phyloP scores from a whole-genome alignment of 2,888 invertebrate genomes.

The Catocala fraxini region DNA sequence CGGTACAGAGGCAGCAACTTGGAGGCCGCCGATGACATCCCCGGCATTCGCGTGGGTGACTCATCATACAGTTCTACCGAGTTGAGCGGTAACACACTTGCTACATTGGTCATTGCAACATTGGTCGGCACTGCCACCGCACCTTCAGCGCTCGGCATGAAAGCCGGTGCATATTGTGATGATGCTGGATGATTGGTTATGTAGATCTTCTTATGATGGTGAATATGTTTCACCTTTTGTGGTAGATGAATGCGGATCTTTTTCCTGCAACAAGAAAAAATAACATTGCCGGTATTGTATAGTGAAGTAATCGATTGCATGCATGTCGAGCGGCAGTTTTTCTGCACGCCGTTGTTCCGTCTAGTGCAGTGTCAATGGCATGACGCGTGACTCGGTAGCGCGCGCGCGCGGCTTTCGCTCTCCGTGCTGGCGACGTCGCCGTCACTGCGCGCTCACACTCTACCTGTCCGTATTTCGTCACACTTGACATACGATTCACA shows the following conservation, averaged over 20 bases:
- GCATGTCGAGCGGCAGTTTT: slow-evolving; percentile 64
- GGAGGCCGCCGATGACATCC: slow-evolving; percentile 65
- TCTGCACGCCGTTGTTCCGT: slow-evolving; percentile 68
- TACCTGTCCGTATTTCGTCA: slow-evolving; percentile 54
- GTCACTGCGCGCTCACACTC: slow-evolving; percentile 49
- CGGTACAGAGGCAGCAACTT: slow-evolving; percentile 80
- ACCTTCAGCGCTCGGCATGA: slow-evolving; percentile 77
- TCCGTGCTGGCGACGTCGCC: slow-evolving; percentile 61
- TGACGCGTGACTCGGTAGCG: slow-evolving; percentile 71
- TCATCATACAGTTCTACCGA: slow-evolving; percentile 77
- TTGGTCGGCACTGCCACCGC: slow-evolving; percentile 75
- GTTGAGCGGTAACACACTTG: slow-evolving; percentile 69
- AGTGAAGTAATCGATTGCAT: slow-evolving; percentile 66
- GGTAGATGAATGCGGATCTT: slow-evolving; percentile 87
- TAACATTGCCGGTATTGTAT: slow-evolving; percentile 63
- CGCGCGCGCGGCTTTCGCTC: slow-evolving; percentile 72
- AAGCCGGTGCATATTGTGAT: slow-evolving; percentile 83
- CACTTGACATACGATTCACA: slow-evolving; percentile 60
- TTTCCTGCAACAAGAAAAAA: slow-evolving; percentile 83
- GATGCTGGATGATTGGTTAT: slow-evolving; percentile 83
- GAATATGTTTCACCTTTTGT: slow-evolving; percentile 86
- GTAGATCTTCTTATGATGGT: slow-evolving; percentile 86
- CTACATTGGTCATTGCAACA: slow-evolving; percentile 70
- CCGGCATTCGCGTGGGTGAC: slow-evolving; percentile 59
- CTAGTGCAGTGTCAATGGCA: slow-evolving; percentile 74